phyloP scores from a whole-genome alignment of 2,797 vertebrate genomes.

The Liparis tanakae region DNA sequence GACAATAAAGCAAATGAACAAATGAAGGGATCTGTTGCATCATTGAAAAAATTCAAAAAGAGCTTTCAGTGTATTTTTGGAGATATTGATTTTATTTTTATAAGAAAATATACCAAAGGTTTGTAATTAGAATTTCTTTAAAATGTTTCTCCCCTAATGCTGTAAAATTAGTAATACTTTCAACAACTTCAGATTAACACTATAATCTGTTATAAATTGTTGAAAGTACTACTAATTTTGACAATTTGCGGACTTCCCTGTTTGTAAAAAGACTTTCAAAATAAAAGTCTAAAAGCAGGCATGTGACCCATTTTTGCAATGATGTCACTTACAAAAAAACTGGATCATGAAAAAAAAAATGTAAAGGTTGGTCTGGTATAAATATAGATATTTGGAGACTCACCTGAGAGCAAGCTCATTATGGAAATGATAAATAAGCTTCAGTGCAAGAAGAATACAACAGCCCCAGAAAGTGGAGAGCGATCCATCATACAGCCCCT shows the following conservation, averaged over 20 bases:
- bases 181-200: background rate
- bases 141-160: background rate
- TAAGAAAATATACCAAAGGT: background rate
- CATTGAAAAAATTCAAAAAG: background rate
- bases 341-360: slow-evolving; percentile 52
- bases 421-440: slow-evolving; percentile 73
- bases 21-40: background rate
- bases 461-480: slow-evolving; percentile 56
- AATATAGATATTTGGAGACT: slow-evolving; percentile 75
- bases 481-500: slow-evolving; percentile 74
- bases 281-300: slow-evolving; percentile 39
- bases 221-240: too few relatives aligned
- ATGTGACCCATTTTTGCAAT: slow-evolving; percentile 63
- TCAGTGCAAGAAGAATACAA: slow-evolving; percentile 53
- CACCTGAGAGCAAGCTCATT: slow-evolving; percentile 70
- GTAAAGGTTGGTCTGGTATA: slow-evolving; percentile 56
- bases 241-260: background rate
- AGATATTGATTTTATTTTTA: slow-evolving; percentile 2
- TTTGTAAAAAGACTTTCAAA: slow-evolving; percentile 31
- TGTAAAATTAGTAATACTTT: background rate
- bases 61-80: background rate
- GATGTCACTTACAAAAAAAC: slow-evolving; percentile 57
- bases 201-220: too few relatives aligned
- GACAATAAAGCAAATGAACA: background rate
- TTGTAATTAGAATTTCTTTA: background rate